Evolutionary conservation across 2,113 vertebrate genomes (phyloP).

Genomic region (Australoheros scitulus): DNA sequence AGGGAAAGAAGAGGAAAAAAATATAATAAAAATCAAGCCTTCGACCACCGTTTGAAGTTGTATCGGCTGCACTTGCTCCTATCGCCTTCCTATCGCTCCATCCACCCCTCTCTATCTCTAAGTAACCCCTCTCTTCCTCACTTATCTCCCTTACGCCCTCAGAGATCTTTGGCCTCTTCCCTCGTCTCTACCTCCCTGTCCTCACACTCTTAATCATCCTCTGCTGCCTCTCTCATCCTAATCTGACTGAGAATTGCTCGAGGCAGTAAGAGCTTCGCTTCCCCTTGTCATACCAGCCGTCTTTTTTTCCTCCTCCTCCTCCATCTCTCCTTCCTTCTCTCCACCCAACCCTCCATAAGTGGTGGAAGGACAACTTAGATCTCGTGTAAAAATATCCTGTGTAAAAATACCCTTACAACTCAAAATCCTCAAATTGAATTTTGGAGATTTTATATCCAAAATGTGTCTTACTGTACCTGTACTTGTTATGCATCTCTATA

Average conservation of each 20-base stretch:
- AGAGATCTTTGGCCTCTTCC: conserved; percentile 40
- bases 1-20: background rate
- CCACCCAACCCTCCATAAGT: background rate
- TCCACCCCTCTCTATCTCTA: conserved; percentile 38
- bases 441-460: background rate
- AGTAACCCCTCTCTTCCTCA: conserved; percentile 29
- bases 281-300: conserved; percentile 30
- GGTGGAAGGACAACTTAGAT: background rate
- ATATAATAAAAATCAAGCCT: conserved; percentile 16
- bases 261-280: conserved; percentile 24
- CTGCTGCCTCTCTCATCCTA: conserved; percentile 37
- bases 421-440: background rate
- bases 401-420: background rate
- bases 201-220: conserved; percentile 37
- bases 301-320: conserved; percentile 17
- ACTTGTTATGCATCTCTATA: background rate
- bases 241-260: conserved; percentile 32
- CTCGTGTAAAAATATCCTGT: background rate
- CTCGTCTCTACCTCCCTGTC: conserved; percentile 10
- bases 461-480: background rate
- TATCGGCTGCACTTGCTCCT: conserved; percentile 51
- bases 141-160: conserved; percentile 54
- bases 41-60: conserved; percentile 59
- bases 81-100: conserved; percentile 46
- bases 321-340: background rate